Percentiles rank a stretch among this genome's conserved stretches.
phyloP scores from a whole-genome alignment of 2,888 invertebrate genomes.

The Cancer borealis region DNA sequence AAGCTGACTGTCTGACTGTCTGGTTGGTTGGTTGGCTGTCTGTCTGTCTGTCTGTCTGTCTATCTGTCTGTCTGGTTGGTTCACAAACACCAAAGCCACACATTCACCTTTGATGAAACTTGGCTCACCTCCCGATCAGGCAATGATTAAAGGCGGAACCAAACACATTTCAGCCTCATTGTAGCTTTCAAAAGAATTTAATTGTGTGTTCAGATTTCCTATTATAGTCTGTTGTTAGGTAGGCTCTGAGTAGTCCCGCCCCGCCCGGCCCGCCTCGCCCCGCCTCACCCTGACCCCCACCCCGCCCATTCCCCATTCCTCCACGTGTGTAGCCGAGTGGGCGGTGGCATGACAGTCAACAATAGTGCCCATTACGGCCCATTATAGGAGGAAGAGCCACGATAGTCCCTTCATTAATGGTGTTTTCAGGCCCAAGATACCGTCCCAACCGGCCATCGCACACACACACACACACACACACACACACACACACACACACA shows the following conservation, averaged over 20 bases:
- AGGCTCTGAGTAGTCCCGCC: not conserved
- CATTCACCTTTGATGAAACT: conserved; percentile 14
- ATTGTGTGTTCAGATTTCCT: not conserved
- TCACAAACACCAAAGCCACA: not conserved
- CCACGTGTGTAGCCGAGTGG: not conserved
- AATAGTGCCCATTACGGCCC: not conserved
- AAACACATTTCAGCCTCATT: not conserved
- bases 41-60: not conserved
- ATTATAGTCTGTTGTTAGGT: not conserved
- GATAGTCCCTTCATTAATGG: not conserved
- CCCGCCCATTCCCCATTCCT: not conserved
- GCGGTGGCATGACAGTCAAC: not conserved
- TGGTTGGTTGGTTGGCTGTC: not conserved
- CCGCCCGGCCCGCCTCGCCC: not conserved
- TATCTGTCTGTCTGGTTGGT: not conserved
- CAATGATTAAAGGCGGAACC: not conserved
- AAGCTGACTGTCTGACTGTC: not conserved
- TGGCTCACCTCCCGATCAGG: not conserved
- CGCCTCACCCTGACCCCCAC: too few relatives aligned
- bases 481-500: not conserved
- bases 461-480: not conserved
- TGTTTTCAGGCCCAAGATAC: not conserved
- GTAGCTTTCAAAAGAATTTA: not conserved
- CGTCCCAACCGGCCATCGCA: not conserved
- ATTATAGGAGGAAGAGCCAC: not conserved